Evolutionary conservation across 2,888 invertebrate species (phyloP), one percentile per base, ranked within the genome.

Genomic region (Ischnura elegans): DNA sequence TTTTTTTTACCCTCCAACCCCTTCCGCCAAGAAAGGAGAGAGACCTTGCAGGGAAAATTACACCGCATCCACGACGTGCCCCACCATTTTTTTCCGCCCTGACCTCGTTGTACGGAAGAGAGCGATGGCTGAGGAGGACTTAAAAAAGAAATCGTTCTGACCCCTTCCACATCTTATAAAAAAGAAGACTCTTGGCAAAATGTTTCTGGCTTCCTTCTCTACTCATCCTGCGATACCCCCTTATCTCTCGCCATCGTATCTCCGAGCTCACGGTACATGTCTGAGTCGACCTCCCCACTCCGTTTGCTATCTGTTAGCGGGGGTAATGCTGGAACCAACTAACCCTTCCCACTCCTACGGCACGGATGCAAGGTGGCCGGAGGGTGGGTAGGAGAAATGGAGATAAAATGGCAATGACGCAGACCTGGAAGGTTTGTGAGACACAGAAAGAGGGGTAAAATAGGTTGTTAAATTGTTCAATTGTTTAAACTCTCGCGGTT

Each of bases 101-200:
- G 87, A 87, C 87, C 87, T 87, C 87, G 42, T 87, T 55, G 46
- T 36, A 87, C 55, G 76, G 76, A 76, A n/a, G 36, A 8, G 76
- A 76, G 76, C 76, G 61, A 76, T 13, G 76, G 76, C 76, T 19
- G 36, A 76, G 76, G 19, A 19, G 61, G 47, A 16, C 6, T 21
- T 25, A 21, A n/a, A 19, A 42, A n/a, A 55, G 36, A 55, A 87
- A 61, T 36, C 55, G 47, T 55, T 55, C 42, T 55, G 55, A 87
- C 87, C 87, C 36, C 47, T 55, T 55, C 87, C 29, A 19, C 87
- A 36, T 76, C 76, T 76, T 36, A 6, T 19, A 5, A 47, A 47
- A 47, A 47, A 47, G 5, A 47, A 76, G 36, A 76, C 42, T 55
- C 42, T 45, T 86, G 29, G 55, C 55, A 42, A 55, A 87, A 55